These are phyloP conservation scores for Spea hammondii DNA, from an alignment of 2,797 vertebrate species.

Conservation along the genomic window DNA sequence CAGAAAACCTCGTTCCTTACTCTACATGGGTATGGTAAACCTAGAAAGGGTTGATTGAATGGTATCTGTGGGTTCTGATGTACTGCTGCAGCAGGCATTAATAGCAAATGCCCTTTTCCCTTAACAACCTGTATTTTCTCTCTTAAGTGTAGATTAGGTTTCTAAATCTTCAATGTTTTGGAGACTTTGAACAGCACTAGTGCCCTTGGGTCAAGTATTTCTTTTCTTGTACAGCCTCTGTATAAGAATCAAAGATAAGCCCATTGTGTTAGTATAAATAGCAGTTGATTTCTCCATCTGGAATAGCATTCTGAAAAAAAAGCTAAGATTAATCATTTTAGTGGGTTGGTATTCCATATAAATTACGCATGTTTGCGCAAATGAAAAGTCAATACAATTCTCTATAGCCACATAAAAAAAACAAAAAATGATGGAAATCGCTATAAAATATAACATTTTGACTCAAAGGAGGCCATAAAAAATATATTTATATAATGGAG, in stretches of 20 bases:
- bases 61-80: constrained; percentile 35
- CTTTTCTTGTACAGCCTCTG: constrained; percentile 47
- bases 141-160: constrained; percentile 52
- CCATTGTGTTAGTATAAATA: constrained; percentile 51
- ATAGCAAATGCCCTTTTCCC: constrained; percentile 48
- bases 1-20: too few species aligned
- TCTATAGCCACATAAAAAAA: constrained; percentile 32
- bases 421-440: constrained; percentile 10
- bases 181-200: constrained; percentile 50
- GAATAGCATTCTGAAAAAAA: constrained; percentile 43
- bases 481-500: too few species aligned
- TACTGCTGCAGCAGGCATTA: constrained; percentile 40
- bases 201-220: constrained; percentile 53
- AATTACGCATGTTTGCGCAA: constrained; percentile 34
- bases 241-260: constrained; percentile 44
- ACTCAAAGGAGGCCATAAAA: neutral
- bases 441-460: constrained; percentile 7
- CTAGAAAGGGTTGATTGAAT: constrained; percentile 37
- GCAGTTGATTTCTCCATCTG: constrained; percentile 50
- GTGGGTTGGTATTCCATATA: constrained; percentile 43
- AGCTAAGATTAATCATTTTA: constrained; percentile 45
- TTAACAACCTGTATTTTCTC: constrained; percentile 51
- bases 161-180: constrained; percentile 51
- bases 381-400: constrained; percentile 26
- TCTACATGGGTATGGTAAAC: constrained; percentile 3